Percentiles rank a stretch among this genome's conserved stretches.
These are phyloP conservation scores for Peromyscus leucopus DNA, from an alignment of 2,113 vertebrate species.

Conservation along the genomic window DNA sequence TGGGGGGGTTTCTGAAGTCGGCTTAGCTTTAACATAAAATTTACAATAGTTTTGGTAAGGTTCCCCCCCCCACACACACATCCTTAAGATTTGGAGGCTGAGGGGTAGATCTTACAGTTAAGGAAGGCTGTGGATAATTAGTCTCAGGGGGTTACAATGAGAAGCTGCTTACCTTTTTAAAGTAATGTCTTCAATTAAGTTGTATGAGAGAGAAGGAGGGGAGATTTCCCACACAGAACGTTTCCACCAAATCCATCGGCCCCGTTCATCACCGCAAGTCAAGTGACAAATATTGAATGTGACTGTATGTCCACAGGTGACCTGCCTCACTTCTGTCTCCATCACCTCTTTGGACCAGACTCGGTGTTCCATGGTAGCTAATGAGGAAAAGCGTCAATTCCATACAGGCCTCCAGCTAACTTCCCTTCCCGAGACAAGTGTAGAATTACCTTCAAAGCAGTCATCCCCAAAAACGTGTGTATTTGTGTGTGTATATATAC, in stretches of 20 bases:
- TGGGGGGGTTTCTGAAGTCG: background rate
- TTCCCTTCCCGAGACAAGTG: background rate
- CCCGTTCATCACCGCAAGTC: background rate
- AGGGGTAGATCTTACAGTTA: background rate
- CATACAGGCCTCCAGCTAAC: background rate
- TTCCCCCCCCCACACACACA: background rate
- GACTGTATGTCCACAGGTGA: background rate
- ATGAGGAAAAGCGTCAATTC: background rate
- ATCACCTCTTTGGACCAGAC: background rate
- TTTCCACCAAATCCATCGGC: background rate
- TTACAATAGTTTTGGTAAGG: background rate
- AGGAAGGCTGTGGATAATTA: slow-evolving; percentile 20
- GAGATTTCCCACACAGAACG: slow-evolving; percentile 24
- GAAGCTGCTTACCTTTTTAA: slow-evolving; percentile 49
- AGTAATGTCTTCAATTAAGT: slow-evolving; percentile 62
- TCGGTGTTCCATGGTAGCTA: background rate
- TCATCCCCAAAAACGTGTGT: background rate
- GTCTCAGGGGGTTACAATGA: background rate
- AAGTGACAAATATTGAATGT: background rate
- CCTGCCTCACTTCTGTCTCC: background rate
- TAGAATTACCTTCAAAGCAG: background rate
- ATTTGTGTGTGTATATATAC: background rate
- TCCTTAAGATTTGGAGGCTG: background rate
- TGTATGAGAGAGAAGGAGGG: slow-evolving; percentile 50
- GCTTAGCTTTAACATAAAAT: background rate